phyloP scores from a whole-genome alignment of 2,888 invertebrate genomes.

The Rapana venosa region DNA sequence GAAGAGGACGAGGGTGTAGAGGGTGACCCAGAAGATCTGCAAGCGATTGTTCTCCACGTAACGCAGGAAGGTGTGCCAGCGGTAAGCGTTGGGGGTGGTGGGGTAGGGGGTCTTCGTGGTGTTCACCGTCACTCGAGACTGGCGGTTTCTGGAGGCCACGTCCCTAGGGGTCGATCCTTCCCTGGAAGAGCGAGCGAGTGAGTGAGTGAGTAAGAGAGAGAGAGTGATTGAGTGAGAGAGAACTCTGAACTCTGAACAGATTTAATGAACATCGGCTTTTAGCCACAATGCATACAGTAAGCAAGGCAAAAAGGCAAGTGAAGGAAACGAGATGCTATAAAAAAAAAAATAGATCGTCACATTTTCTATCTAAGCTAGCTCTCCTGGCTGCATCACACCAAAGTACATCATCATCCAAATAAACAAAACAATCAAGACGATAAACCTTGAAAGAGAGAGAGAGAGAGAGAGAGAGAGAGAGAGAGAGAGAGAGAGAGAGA shows the following conservation, averaged over 20 bases:
- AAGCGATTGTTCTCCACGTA: conserved; percentile 81
- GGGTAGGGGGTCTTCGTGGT: conserved; percentile 48
- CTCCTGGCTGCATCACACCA: too few relatives aligned
- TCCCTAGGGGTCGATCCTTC: neutral
- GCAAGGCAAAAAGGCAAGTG: too few relatives aligned
- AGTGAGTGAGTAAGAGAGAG: neutral
- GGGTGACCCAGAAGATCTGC: conserved; percentile 82
- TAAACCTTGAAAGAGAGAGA: too few relatives aligned
- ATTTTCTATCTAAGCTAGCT: too few relatives aligned
- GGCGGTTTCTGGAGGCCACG: conserved; percentile 31
- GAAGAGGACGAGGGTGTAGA: conserved; percentile 81
- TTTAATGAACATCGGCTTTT: too few relatives aligned
- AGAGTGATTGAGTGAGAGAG: neutral
- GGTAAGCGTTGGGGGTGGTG: conserved; percentile 45
- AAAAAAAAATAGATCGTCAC: too few relatives aligned
- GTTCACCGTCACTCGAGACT: conserved; percentile 45
- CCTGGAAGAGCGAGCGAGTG: neutral
- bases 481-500: conserved; percentile 20
- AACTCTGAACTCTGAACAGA: too few relatives aligned
- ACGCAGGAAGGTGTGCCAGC: conserved; percentile 50
- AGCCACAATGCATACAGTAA: too few relatives aligned
- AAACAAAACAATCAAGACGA: too few relatives aligned
- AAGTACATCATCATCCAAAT: too few relatives aligned
- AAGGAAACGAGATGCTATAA: too few relatives aligned
- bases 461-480: too few relatives aligned